Evolutionary conservation across 2,888 invertebrate species (phyloP), one percentile per base, ranked within the genome.

Genomic region (Hypselothyrea guttata): DNA sequence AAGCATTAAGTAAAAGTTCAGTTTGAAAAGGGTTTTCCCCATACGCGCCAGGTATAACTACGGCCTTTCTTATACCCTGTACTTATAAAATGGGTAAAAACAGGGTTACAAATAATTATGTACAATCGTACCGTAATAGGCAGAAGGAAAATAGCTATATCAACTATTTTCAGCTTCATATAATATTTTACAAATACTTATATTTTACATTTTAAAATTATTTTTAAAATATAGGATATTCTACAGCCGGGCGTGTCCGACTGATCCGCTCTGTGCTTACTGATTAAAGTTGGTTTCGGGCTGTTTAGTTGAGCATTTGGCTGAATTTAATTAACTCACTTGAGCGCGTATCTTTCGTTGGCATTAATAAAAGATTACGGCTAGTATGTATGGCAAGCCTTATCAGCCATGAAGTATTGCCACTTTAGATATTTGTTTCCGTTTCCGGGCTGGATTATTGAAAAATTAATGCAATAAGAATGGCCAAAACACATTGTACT

Each of bases 311-410:
- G 27, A 42, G 42, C 31, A 31, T 71, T 54, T 44, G 54, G 54
- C 55, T 52, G 84, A 76, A 86, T 86, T 85, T 86, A 86, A 85
- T 85, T 86, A 85, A 85, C 77, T 86, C 73, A 79, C 66, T 75
- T 73, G 82, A 84, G 68, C 76, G 76, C 63, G 51, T 60, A 58
- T 60, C 33, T 40, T 44, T 57, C 41, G 44, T 38, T 53, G 49
- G 70, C 69, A 85, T 84, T 86, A 86, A 86, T 86, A 86, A 82
- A 82, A 86, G 84, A 86, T 85, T 79, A 84, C 22, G 22, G 5
- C 22, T 22, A 22, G 72, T 45, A 56, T 33, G 40, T 60, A 18
- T 7, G 11, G 16, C 16, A 9, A 5, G 58, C 55, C 66, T 65
- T 58, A 63, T 71, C 68, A 65, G 68, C 69, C 83, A 38, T 71